phyloP scores from a whole-genome alignment of 2,113 vertebrate species.

The Gasterosteus aculeatus region DNA sequence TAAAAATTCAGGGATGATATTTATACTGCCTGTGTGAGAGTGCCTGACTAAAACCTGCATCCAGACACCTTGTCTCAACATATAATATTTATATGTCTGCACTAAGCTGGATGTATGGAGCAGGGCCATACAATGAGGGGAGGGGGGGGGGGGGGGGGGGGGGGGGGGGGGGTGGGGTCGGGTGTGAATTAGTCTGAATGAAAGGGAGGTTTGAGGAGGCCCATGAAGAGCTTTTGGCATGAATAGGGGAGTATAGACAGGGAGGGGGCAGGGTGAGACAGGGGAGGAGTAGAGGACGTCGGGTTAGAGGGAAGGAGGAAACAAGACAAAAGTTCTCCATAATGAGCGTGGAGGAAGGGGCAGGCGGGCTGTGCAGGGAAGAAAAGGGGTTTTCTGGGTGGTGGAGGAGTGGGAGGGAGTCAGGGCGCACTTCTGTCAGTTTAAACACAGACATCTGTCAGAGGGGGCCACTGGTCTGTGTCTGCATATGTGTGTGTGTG shows the following conservation, averaged over 20 bases:
- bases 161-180: constrained; percentile 28
- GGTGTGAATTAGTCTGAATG: constrained; percentile 68
- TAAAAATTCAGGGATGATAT: background rate
- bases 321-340: constrained; percentile 79
- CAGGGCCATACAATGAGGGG: constrained; percentile 5
- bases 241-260: constrained; percentile 67
- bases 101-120: constrained; percentile 46
- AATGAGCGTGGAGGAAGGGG: constrained; percentile 78
- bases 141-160: constrained; percentile 1
- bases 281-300: constrained; percentile 63
- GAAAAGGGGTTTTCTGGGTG: constrained; percentile 64
- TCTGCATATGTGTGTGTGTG: background rate
- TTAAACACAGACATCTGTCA: constrained; percentile 82
- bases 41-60: constrained; percentile 8
- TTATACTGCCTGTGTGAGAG: background rate
- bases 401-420: constrained; percentile 61
- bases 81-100: constrained; percentile 59
- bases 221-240: constrained; percentile 57
- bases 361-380: constrained; percentile 58
- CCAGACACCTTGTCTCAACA: constrained; percentile 49
- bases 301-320: constrained; percentile 71
- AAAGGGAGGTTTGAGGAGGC: constrained; percentile 54
- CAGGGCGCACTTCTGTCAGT: constrained; percentile 77
- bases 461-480: constrained; percentile 55
- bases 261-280: constrained; percentile 70